Percentiles rank a stretch among this genome's conserved stretches.
Evolutionary conservation across 2,797 vertebrate genomes (phyloP).

Genomic region (Periophthalmus magnuspinnatus): DNA sequence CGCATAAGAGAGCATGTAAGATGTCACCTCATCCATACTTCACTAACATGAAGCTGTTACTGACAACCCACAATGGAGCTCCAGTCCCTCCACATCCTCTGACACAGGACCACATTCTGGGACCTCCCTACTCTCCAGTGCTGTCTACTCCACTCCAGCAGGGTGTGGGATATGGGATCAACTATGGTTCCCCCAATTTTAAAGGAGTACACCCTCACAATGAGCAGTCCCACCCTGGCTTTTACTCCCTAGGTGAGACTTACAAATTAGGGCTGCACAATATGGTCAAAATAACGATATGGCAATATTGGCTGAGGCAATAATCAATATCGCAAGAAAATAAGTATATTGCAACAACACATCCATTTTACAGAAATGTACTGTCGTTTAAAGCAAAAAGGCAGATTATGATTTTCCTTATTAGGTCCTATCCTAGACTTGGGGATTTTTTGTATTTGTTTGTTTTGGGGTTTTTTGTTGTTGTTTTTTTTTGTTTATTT

Average conservation of each 20-base stretch:
- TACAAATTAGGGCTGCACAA: too few species aligned
- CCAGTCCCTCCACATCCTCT: conserved; percentile 67
- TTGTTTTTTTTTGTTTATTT: too few species aligned
- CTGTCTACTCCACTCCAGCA: conserved; percentile 62
- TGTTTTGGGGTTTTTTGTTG: too few species aligned
- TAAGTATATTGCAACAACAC: too few species aligned
- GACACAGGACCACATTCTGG: conserved; percentile 62
- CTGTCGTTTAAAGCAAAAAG: too few species aligned
- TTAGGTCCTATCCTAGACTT: too few species aligned
- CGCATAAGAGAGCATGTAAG: conserved; percentile 57
- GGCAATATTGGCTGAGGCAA: too few species aligned
- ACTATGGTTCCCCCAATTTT: conserved; percentile 53
- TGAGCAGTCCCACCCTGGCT: conserved; percentile 65
- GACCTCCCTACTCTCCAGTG: conserved; percentile 32
- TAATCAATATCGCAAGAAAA: too few species aligned
- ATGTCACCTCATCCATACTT: conserved; percentile 64
- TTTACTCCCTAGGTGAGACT: conserved; percentile 75
- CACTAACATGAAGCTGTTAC: conserved; percentile 43
- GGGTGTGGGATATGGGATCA: conserved; percentile 47
- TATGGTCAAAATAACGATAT: too few species aligned
- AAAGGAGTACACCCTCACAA: conserved; percentile 53
- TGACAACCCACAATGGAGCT: conserved; percentile 60
- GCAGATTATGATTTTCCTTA: too few species aligned
- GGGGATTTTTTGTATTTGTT: too few species aligned
- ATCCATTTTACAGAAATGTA: too few species aligned